Percentiles rank a stretch among this genome's conserved stretches.
Evolutionary conservation across 1,140 invertebrate species (phyloP).

Genomic region (Ceratina australensis): DNA sequence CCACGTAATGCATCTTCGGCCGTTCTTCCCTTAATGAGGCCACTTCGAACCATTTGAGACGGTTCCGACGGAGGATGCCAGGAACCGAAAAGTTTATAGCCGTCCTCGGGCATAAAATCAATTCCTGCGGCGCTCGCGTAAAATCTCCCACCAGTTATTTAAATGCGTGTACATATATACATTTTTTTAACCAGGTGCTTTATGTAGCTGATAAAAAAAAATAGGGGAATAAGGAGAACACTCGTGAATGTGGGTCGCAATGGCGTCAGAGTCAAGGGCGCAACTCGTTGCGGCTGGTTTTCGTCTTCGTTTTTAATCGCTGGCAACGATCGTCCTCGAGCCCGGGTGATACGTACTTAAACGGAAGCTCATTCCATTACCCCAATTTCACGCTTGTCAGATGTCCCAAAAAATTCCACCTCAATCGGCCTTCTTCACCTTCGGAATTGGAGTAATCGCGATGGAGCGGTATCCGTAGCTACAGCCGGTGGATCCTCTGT

Average conservation of each 20-base stretch:
- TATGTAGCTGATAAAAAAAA: no score
- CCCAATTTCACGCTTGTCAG: constrained; percentile 13
- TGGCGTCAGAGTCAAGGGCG: constrained; percentile 36
- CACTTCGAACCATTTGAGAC: constrained; percentile 5
- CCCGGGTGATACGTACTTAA: not conserved
- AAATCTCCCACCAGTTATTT: no score
- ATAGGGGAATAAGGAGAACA: constrained; percentile 1
- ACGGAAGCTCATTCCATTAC: constrained; percentile 7
- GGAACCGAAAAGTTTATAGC: no score
- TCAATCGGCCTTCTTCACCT: no score
- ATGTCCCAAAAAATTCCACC: not conserved
- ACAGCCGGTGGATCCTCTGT: not conserved
- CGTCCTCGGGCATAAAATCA: not conserved
- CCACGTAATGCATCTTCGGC: not conserved
- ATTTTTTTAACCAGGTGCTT: no score
- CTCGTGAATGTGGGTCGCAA: constrained; percentile 14
- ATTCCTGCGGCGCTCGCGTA: not conserved
- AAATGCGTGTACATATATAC: no score
- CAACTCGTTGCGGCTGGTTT: constrained; percentile 20
- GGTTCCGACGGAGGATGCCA: not conserved
- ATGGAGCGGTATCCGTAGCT: no score
- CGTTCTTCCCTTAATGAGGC: constrained; percentile 12
- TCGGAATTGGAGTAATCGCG: no score
- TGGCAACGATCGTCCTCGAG: not conserved
- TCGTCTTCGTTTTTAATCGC: constrained; percentile 6